phyloP scores from a whole-genome alignment of 2,888 invertebrate genomes.

The Rhingia campestris region DNA sequence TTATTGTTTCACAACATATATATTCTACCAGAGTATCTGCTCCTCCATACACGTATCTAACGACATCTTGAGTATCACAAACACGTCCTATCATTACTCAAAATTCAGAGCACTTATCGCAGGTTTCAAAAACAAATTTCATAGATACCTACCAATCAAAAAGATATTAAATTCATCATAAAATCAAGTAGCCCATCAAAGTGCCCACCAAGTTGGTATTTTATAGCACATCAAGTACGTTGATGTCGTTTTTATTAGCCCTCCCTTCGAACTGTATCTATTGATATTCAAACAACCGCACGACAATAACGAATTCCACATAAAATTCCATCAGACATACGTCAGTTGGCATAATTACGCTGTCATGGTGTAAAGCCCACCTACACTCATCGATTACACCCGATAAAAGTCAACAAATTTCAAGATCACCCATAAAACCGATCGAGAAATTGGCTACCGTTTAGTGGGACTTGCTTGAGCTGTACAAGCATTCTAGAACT shows the following conservation, averaged over 20 bases:
- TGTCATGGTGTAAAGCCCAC: constrained; percentile 19
- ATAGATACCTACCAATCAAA: neutral
- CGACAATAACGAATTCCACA: constrained; percentile 18
- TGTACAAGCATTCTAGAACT: neutral
- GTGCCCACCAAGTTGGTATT: too few species aligned
- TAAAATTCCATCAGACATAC: constrained; percentile 25
- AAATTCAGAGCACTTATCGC: too few species aligned
- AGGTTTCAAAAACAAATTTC: too few species aligned
- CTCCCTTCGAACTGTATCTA: neutral
- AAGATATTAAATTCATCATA: too few species aligned
- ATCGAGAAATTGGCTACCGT: constrained; percentile 30
- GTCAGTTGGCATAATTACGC: constrained; percentile 17
- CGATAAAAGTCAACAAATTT: constrained; percentile 34
- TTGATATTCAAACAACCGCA: constrained; percentile 15
- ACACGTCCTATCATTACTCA: too few species aligned
- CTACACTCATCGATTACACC: constrained; percentile 8
- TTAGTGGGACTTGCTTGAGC: neutral
- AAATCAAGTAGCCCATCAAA: too few species aligned
- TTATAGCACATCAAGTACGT: neutral
- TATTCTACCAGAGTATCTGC: too few species aligned
- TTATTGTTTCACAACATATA: too few species aligned
- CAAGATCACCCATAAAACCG: constrained; percentile 42
- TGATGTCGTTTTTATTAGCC: constrained; percentile 13
- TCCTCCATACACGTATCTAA: too few species aligned
- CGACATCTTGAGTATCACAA: too few species aligned